Evolutionary conservation across 2,888 invertebrate species (phyloP).

Genomic region (Hybos culiciformis): DNA sequence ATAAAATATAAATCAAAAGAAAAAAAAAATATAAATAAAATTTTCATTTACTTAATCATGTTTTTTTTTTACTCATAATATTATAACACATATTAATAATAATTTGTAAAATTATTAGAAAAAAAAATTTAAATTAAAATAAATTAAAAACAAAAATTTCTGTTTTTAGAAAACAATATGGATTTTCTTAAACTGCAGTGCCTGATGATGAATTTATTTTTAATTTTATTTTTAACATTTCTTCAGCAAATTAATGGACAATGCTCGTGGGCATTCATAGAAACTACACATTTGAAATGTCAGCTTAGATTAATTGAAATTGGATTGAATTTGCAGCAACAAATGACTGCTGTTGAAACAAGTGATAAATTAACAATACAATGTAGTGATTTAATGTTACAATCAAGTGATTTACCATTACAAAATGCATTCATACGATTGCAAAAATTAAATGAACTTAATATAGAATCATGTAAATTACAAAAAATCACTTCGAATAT

Average conservation of each 20-base stretch:
- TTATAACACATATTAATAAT: too few species aligned
- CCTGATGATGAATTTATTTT: too few species aligned
- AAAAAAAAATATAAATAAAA: too few species aligned
- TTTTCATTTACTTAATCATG: too few species aligned
- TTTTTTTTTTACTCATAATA: too few species aligned
- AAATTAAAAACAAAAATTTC: background rate
- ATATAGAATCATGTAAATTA: conserved; percentile 67
- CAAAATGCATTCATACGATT: conserved; percentile 54
- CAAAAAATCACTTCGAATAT: conserved; percentile 59
- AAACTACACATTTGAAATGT: conserved; percentile 34
- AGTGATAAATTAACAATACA: conserved; percentile 58
- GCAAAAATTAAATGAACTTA: conserved; percentile 58
- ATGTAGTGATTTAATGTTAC: conserved; percentile 63
- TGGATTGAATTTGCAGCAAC: conserved; percentile 34
- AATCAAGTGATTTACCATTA: conserved; percentile 55
- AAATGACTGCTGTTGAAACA: conserved; percentile 46
- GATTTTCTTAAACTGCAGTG: background rate
- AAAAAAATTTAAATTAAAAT: too few species aligned
- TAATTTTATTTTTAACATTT: too few species aligned
- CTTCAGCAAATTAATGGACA: conserved; percentile 21
- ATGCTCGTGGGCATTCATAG: conserved; percentile 35
- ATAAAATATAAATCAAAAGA: too few species aligned
- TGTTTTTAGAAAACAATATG: background rate
- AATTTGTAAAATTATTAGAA: too few species aligned
- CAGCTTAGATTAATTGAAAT: conserved; percentile 27